These are phyloP conservation scores for Prorops nasuta DNA, from an alignment of 1,140 invertebrate species.

Conservation along the genomic window DNA sequence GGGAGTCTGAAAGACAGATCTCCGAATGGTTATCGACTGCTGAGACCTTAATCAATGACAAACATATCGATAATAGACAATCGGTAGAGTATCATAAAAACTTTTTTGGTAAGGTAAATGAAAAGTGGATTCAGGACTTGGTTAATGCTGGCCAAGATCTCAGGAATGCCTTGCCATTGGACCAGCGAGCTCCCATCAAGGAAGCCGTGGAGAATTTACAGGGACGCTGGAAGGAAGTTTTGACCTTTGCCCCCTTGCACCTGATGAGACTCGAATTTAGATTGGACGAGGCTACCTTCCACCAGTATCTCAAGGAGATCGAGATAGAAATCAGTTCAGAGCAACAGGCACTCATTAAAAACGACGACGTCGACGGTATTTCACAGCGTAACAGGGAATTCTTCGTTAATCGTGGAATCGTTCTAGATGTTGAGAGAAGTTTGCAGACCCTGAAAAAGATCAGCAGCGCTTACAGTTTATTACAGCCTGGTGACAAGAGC, in stretches of 20 bases:
- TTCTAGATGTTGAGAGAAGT: conserved; percentile 71
- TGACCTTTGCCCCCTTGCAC: conserved; percentile 78
- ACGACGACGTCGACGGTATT: conserved; percentile 78
- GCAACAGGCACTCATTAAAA: conserved; percentile 81
- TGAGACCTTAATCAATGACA: conserved; percentile 78
- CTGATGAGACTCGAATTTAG: conserved; percentile 86
- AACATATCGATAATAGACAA: conserved; percentile 76
- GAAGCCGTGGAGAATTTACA: conserved; percentile 71
- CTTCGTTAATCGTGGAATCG: conserved; percentile 68
- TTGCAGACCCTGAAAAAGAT: conserved; percentile 75
- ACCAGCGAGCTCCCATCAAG: conserved; percentile 69
- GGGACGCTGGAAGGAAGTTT: conserved; percentile 75
- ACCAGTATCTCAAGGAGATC: conserved; percentile 82
- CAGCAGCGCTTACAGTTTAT: conserved; percentile 63
- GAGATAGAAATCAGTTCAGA: conserved; percentile 85
- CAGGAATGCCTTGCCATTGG: conserved; percentile 64
- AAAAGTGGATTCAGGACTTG: conserved; percentile 79
- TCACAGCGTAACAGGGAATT: conserved; percentile 75
- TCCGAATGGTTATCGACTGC: conserved; percentile 84
- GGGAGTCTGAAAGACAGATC: conserved; percentile 74
- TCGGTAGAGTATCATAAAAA: conserved; percentile 77
- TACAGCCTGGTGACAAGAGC: conserved; percentile 64
- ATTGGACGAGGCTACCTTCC: conserved; percentile 81
- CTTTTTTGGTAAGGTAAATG: conserved; percentile 84
- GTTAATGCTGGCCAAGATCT: conserved; percentile 78